Base-by-base conservation (phyloP, 2,888 invertebrate genomes). In the Glaucopsyche alexis region DNA sequence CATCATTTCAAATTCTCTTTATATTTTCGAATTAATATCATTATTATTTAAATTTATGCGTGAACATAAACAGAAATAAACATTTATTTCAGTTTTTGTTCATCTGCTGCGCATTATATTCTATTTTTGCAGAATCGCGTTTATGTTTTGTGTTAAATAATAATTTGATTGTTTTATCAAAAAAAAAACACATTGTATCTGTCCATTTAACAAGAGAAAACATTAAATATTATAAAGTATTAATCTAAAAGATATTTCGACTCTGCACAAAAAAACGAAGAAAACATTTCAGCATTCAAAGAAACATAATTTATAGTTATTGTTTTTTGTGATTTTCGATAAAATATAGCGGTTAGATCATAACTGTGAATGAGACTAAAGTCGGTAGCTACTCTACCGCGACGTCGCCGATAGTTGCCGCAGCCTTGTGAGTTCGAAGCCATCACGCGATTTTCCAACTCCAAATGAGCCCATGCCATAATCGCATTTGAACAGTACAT, bases 381-480 rank as follows among this genome's bases (percentile, higher is more conserved):
- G 60, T 60, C 60, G 60, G 29, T 60, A 60, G 6, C 60, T 60
- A 60, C 60, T 60, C 60, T 60, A 60, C 60, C 60, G 60, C 60
- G 60, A 60, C 60, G 14, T 60, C 60, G 60, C 60, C 60, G 60
- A 60, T 29, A 29, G 29, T 4, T 2, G 29, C 4, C 2, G 4
- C 29, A 60, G 60, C 60, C 60, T 60, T 60, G 60, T 60, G 60
- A 60, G 60, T 29, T 60, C 60, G 60, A 38, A 60, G 60, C 13
- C 47, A 47, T 47, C 47, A 60, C 60, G 60, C 60, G 60, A 60
- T 60, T 16, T 71, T 38, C n/a, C 67, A 19, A 67, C 40, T 19
- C 49, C 16, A 16, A 72, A 38, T 65, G 14, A 47, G 40, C 60
- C 11, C 13, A 72, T 11, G 6, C 66, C 16, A 52, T 64, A 66